A percentile compares a stretch with the other conserved stretches of the same genome.
phyloP scores from a whole-genome alignment of 2,888 invertebrate genomes.

The Gymnocheta viridis region DNA sequence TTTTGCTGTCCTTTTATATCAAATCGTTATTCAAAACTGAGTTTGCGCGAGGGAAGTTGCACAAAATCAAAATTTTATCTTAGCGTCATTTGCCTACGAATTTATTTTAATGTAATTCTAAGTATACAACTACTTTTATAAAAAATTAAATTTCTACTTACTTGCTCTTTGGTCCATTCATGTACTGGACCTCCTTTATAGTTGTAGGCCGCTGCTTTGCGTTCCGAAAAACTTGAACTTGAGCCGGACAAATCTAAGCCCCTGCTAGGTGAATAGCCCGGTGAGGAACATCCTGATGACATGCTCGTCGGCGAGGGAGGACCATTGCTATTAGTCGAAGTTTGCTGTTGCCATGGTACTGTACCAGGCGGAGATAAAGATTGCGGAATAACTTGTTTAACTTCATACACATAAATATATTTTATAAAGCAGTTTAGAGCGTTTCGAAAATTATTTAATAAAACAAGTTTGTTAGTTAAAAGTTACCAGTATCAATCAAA shows the following conservation, averaged over 20 bases:
- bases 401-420: slow-evolving; percentile 76
- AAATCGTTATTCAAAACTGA: too few relatives aligned
- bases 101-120: too few relatives aligned
- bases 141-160: slow-evolving; percentile 76
- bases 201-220: slow-evolving; percentile 84
- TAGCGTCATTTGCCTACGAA: too few relatives aligned
- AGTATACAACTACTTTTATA: background rate
- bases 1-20: too few relatives aligned
- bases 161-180: slow-evolving; percentile 91
- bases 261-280: slow-evolving; percentile 83
- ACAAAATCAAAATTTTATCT: too few relatives aligned
- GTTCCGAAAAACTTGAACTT: slow-evolving; percentile 85
- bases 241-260: slow-evolving; percentile 84
- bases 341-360: slow-evolving; percentile 85
- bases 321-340: slow-evolving; percentile 82
- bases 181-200: slow-evolving; percentile 87
- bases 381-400: slow-evolving; percentile 86
- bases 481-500: slow-evolving; percentile 37
- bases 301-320: slow-evolving; percentile 86
- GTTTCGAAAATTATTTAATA: slow-evolving; percentile 8
- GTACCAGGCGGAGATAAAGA: slow-evolving; percentile 85
- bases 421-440: slow-evolving; percentile 16
- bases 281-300: slow-evolving; percentile 85
- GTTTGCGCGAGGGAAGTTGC: too few relatives aligned
- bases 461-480: slow-evolving; percentile 15